Evolutionary conservation across 2,888 invertebrate species (phyloP).

Genomic region (Trachelus tabidus): DNA sequence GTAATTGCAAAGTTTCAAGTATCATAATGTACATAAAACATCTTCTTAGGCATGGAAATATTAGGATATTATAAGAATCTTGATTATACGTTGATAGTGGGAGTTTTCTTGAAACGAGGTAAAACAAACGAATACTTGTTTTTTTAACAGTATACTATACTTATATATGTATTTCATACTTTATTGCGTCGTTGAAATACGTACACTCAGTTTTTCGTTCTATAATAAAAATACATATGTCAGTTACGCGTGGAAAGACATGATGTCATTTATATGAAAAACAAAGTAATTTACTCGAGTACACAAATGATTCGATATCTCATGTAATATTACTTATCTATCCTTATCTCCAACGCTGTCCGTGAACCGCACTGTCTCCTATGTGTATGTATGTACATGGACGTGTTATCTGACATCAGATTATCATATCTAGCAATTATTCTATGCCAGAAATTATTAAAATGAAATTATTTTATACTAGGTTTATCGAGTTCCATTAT

Average conservation of each 20-base stretch:
- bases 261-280: neutral
- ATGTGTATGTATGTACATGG: constrained; percentile 2
- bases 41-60: neutral
- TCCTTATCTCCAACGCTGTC: neutral
- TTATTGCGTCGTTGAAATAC: neutral
- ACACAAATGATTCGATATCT: neutral
- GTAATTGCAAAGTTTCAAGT: neutral
- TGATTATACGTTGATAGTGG: neutral
- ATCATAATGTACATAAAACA: neutral
- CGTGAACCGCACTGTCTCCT: neutral
- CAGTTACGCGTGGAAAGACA: neutral
- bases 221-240: neutral
- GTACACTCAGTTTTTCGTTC: neutral
- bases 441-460: neutral
- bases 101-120: neutral
- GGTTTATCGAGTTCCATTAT: neutral
- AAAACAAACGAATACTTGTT: neutral
- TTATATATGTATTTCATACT: neutral
- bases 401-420: neutral
- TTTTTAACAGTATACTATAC: neutral
- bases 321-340: neutral
- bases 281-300: neutral
- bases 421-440: neutral
- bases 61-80: neutral
- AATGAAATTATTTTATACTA: neutral